Evolutionary conservation across 1,140 invertebrate species (phyloP).

Genomic region (Nilaparvata lugens): DNA sequence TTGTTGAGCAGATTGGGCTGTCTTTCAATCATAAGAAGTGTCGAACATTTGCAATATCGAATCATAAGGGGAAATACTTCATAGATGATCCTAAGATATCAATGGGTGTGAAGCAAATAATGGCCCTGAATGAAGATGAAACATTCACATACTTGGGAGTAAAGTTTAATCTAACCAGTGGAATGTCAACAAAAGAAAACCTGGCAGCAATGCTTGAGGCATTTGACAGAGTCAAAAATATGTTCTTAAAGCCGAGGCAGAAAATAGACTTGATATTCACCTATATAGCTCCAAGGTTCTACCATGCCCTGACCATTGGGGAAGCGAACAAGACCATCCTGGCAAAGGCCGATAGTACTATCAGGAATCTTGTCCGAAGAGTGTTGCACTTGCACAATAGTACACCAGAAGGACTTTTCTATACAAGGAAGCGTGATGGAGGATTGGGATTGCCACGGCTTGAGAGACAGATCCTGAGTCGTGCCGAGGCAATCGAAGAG

Average conservation of each 20-base stretch:
- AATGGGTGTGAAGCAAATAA: too few species aligned
- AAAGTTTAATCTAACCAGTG: neutral
- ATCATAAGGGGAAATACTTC: too few species aligned
- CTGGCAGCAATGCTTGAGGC: neutral
- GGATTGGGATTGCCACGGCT: conserved; percentile 12
- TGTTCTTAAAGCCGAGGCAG: conserved; percentile 12
- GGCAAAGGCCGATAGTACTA: neutral
- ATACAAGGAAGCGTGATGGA: conserved; percentile 13
- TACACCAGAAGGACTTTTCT: conserved; percentile 10
- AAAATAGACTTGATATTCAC: conserved; percentile 9
- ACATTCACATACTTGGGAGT: conserved; percentile 22
- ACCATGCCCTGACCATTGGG: neutral
- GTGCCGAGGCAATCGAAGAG: too few species aligned
- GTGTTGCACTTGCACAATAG: conserved; percentile 9
- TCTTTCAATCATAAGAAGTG: too few species aligned
- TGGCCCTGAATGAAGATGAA: too few species aligned
- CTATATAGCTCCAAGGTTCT: conserved; percentile 10
- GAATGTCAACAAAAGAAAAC: neutral
- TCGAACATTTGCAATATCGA: too few species aligned
- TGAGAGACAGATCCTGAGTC: neutral
- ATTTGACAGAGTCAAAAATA: neutral
- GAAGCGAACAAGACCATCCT: neutral
- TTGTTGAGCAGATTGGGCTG: too few species aligned
- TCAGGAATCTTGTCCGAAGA: conserved; percentile 2
- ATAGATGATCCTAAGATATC: too few species aligned